Base-by-base conservation (phyloP, 2,113 vertebrate species). In the Gambusia affinis region DNA sequence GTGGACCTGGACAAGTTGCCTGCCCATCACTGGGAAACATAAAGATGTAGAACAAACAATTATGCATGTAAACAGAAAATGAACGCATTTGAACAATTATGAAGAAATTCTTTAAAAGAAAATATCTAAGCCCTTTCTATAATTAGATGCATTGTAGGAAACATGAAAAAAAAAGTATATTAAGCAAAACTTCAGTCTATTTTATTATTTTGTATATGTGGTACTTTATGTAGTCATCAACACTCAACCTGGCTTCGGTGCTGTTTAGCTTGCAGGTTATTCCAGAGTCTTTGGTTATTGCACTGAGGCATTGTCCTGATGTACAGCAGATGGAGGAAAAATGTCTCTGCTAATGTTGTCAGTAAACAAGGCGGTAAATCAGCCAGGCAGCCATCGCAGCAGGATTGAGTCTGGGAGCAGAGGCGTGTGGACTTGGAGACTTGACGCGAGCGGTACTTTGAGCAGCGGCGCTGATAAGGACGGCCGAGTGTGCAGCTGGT, bases 401-500 rank as follows among this genome's bases (percentile, higher is more conserved):
- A 67, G 76, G 70, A 61, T 54, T 54, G 62, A 64, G 12, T 67
- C 17, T 27, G 63, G 65, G 37, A 75, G n/a, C 63, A 42, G 60
- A 63, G 37, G 54, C 29, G 31, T 35, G 37, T 33, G 72, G 76
- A 68, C 64, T 62, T 12, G 51, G 1, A 28, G 31, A 37, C 39
- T 39, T 37, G 62, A 74, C 30, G 27, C 8, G 65, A 80, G 44
- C 74, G 74, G 8, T 72, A 44, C 57, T 76, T 57, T 0, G 27
- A 61, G 71, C 1, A 57, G 60, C 35, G 28, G 72, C 30, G 12
- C 33, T 70, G 79, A 88, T 87, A 80, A 88, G 75, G 37, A 66
- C 67, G 64, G 70, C 62, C 68, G 19, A 63, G 24, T 76, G 57
- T 79, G 47, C 30, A 35, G 69, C 74, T 75, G 81, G 70, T 83